Evolutionary conservation across 2,113 vertebrate genomes (phyloP).

Genomic region (Nothocercus nigrocapillus): DNA sequence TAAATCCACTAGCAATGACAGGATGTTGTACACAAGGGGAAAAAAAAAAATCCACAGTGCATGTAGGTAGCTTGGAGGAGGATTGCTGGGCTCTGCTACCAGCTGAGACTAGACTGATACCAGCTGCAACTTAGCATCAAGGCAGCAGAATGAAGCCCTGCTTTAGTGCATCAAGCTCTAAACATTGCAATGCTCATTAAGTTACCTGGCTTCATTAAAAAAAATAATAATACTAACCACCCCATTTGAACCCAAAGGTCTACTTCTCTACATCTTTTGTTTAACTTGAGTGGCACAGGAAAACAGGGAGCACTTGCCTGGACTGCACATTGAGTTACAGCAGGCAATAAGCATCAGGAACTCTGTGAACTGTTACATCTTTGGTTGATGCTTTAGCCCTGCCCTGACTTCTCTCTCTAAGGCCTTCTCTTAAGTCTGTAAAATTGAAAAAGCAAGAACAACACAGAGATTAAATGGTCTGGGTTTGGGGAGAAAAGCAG

Average conservation of each 20-base stretch:
- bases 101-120: background rate
- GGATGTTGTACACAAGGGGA: background rate
- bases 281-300: background rate
- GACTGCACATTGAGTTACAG: background rate
- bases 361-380: background rate
- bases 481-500: background rate
- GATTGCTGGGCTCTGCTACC: background rate
- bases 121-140: background rate
- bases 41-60: background rate
- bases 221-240: background rate
- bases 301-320: background rate
- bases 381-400: background rate
- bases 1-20: background rate
- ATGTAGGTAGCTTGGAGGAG: background rate
- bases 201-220: background rate
- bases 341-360: background rate
- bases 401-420: background rate
- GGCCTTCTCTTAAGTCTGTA: accelerated
- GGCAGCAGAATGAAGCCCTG: background rate
- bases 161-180: accelerated
- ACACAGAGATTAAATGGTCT: accelerated
- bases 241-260: background rate
- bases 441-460: background rate
- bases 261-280: background rate
- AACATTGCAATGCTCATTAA: background rate